These are phyloP conservation scores for Eueremaeus valkanovi DNA, from an alignment of 2,888 invertebrate genomes.

Conservation along the genomic window DNA sequence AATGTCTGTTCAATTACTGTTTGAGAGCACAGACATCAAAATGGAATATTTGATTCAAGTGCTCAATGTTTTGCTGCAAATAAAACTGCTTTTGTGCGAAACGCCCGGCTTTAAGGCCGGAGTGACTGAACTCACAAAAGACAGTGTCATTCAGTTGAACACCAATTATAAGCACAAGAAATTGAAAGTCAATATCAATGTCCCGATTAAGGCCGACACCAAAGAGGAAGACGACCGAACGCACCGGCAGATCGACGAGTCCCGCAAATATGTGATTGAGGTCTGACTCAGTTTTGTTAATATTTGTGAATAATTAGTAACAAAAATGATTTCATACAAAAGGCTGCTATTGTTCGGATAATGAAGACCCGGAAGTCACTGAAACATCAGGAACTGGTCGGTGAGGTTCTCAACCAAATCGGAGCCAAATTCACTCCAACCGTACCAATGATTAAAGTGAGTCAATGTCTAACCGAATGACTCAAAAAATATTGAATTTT, in stretches of 20 bases:
- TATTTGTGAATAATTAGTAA: too few relatives aligned
- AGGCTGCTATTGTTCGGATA: constrained; percentile 59
- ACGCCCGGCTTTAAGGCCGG: constrained; percentile 44
- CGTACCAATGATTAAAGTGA: constrained; percentile 84
- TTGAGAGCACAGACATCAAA: constrained; percentile 68
- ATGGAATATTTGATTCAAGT: constrained; percentile 72
- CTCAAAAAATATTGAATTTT: too few relatives aligned
- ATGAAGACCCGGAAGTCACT: constrained; percentile 97
- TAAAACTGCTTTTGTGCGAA: constrained; percentile 68
- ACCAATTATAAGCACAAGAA: constrained; percentile 67
- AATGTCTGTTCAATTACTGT: constrained; percentile 79
- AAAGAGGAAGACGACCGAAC: constrained; percentile 95
- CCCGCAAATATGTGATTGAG: constrained; percentile 91
- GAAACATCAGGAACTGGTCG: constrained; percentile 84
- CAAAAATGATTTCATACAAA: too few relatives aligned
- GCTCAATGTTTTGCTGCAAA: constrained; percentile 86
- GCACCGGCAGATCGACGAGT: constrained; percentile 97
- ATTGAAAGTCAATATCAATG: constrained; percentile 93
- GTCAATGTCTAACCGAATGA: too few relatives aligned
- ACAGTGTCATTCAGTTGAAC: constrained; percentile 70
- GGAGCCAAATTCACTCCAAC: constrained; percentile 92
- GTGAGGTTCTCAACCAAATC: constrained; percentile 92
- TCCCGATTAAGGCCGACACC: constrained; percentile 92
- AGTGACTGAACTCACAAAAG: constrained; percentile 57
- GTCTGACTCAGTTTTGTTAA: too few relatives aligned